Percentiles rank a stretch among this genome's conserved stretches.
phyloP scores from a whole-genome alignment of 2,888 invertebrate species.

The Metallyticus violacea region DNA sequence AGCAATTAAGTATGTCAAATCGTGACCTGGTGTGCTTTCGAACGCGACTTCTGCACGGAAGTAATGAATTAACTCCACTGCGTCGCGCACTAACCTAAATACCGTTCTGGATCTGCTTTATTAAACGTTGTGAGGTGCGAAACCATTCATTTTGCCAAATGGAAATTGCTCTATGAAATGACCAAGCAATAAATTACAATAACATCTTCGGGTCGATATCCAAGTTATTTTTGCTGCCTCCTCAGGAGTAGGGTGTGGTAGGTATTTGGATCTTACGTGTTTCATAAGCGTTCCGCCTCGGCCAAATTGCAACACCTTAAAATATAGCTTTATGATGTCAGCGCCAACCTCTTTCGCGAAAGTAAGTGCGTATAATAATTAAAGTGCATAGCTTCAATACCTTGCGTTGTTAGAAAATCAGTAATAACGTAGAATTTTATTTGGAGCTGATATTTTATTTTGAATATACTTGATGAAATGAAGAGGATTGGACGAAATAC shows the following conservation, averaged over 20 bases:
- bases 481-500: too few relatives aligned
- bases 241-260: neutral
- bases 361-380: too few relatives aligned
- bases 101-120: neutral
- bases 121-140: neutral
- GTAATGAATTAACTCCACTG: neutral
- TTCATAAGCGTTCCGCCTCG: neutral
- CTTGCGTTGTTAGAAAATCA: too few relatives aligned
- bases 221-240: neutral
- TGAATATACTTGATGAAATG: too few relatives aligned
- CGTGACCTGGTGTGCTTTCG: too few relatives aligned
- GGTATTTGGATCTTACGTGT: neutral
- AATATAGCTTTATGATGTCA: too few relatives aligned
- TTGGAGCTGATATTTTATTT: too few relatives aligned
- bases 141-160: neutral
- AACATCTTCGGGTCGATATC: neutral
- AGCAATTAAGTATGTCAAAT: neutral
- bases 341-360: too few relatives aligned
- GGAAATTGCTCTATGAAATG: neutral
- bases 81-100: neutral
- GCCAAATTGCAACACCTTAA: too few relatives aligned
- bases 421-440: too few relatives aligned
- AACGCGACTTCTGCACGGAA: neutral
- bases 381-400: too few relatives aligned
- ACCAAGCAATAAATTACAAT: neutral